Conservation (phyloP, 1,140 invertebrate genomes). For the Cydia splendana region DNA sequence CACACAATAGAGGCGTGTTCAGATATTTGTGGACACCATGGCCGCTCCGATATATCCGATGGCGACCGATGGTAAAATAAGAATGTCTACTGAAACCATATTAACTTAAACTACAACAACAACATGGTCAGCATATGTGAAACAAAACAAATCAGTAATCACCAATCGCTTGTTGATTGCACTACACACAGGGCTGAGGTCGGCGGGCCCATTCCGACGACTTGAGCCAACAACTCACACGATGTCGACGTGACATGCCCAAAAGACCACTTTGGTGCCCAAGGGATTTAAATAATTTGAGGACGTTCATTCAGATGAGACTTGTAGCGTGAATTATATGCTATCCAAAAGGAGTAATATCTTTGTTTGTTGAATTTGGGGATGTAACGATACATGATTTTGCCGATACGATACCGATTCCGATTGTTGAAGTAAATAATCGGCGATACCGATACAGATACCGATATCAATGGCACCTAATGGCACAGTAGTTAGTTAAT, state of each 20-base stretch:
- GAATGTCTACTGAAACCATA: not conserved
- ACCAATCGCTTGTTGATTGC: not conserved
- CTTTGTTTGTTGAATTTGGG: not conserved
- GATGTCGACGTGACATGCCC: not conserved
- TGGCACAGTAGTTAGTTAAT: too few relatives aligned
- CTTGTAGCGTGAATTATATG: not conserved
- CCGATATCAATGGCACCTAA: too few relatives aligned
- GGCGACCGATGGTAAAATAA: not conserved
- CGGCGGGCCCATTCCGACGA: not conserved
- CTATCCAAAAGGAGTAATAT: not conserved
- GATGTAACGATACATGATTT: too few relatives aligned
- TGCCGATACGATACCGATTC: too few relatives aligned
- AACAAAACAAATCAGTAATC: too few relatives aligned
- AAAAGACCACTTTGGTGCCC: not conserved
- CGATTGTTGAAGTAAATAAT: too few relatives aligned
- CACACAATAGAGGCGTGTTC: too few relatives aligned
- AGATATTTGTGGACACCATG: too few relatives aligned
- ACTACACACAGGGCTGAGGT: constrained; percentile 20
- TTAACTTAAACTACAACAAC: not conserved
- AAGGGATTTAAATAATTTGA: not conserved
- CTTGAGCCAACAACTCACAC: not conserved
- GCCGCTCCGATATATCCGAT: too few relatives aligned
- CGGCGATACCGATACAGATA: too few relatives aligned
- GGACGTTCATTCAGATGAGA: not conserved
- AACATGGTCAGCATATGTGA: too few relatives aligned